These are phyloP conservation scores for Conus betulinus DNA, from an alignment of 1,140 invertebrate species.

Conservation along the genomic window DNA sequence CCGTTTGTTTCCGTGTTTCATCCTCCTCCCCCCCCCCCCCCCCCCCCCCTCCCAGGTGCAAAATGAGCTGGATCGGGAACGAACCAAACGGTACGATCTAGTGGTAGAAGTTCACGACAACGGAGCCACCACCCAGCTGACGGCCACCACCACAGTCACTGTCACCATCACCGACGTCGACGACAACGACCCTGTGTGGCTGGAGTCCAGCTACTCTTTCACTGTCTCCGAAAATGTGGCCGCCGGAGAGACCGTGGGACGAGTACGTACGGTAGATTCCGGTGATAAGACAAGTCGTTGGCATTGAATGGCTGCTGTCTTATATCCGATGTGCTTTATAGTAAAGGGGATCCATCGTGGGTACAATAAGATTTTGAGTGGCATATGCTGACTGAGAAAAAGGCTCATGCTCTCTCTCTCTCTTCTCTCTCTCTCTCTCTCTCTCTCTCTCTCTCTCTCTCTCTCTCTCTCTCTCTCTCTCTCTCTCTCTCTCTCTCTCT, in stretches of 20 bases:
- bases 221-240: constrained; percentile 54
- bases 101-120: constrained; percentile 53
- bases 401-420: too few species aligned
- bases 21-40: too few species aligned
- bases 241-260: constrained; percentile 38
- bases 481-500: too few species aligned
- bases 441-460: too few species aligned
- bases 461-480: too few species aligned
- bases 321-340: too few species aligned
- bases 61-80: constrained; percentile 56
- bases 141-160: constrained; percentile 36
- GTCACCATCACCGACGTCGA: constrained; percentile 56
- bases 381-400: too few species aligned
- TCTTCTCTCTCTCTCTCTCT: too few species aligned
- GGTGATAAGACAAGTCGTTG: too few species aligned
- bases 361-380: too few species aligned
- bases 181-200: constrained; percentile 55
- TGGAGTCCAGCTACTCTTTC: constrained; percentile 38
- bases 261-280: constrained; percentile 12
- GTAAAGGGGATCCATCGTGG: too few species aligned
- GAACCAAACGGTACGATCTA: constrained; percentile 43
- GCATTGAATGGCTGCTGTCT: too few species aligned
- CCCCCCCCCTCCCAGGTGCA: constrained; percentile 1
- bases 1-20: neutral
- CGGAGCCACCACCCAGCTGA: constrained; percentile 39